phyloP scores from a whole-genome alignment of 2,797 vertebrate genomes.

The Myioborus melanocephalus region DNA sequence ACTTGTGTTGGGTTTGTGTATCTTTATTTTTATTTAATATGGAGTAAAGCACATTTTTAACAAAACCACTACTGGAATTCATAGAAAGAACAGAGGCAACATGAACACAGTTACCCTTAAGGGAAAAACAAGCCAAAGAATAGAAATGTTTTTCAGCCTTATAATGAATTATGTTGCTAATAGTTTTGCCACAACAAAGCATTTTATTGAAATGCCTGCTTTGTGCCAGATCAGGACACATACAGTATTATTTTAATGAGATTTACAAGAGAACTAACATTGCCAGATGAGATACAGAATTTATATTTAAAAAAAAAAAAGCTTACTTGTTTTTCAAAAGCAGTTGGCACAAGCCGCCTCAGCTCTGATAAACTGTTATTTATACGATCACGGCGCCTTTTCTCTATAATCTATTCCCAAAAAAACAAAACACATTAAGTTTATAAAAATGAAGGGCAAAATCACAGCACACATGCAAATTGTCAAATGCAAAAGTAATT shows the following conservation, averaged over 20 bases:
- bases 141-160: conserved; percentile 80
- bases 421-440: conserved; percentile 48
- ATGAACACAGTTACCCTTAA: conserved; percentile 71
- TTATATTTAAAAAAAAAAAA: background rate
- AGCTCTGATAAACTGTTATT: conserved; percentile 94
- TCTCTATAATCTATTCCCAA: conserved; percentile 90
- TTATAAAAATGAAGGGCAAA: conserved; percentile 34
- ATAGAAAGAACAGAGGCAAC: conserved; percentile 74
- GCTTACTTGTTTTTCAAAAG: conserved; percentile 94
- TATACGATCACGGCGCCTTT: conserved; percentile 93
- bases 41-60: conserved; percentile 54
- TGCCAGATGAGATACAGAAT: conserved; percentile 71
- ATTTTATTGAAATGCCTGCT: conserved; percentile 77
- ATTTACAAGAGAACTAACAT: conserved; percentile 70
- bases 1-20: background rate
- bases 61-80: conserved; percentile 74
- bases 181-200: conserved; percentile 82
- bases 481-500: background rate
- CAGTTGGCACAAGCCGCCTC: conserved; percentile 89
- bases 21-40: background rate
- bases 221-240: conserved; percentile 76
- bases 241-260: conserved; percentile 79
- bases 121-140: conserved; percentile 75
- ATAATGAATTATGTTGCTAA: conserved; percentile 81
- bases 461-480: conserved; percentile 5